Evolutionary conservation across 2,888 invertebrate genomes (phyloP).

Genomic region (Micoletzkya japonica): DNA sequence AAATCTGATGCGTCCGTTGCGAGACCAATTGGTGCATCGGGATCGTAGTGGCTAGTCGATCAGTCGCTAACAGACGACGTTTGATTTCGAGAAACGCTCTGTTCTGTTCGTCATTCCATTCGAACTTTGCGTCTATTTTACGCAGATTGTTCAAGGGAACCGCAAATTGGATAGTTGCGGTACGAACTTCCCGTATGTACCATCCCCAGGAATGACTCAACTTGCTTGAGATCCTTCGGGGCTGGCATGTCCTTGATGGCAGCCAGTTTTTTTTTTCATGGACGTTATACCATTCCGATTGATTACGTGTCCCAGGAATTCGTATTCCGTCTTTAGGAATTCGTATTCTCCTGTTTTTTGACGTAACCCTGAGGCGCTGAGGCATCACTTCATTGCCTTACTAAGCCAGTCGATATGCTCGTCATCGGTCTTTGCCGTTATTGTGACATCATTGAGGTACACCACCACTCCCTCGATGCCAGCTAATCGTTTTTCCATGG

Average conservation of each 20-base stretch:
- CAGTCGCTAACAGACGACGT: neutral
- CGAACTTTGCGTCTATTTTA: conserved; percentile 2
- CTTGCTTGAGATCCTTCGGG: conserved; percentile 47
- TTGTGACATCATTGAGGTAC: no score
- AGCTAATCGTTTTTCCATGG: no score
- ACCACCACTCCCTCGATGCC: no score
- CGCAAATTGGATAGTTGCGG: conserved; percentile 42
- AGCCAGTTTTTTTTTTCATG: conserved; percentile 40
- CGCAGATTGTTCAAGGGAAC: conserved; percentile 44
- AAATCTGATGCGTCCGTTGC: conserved; percentile 42
- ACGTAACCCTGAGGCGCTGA: no score
- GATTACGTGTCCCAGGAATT: no score
- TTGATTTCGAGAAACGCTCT: neutral
- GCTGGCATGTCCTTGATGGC: conserved; percentile 50
- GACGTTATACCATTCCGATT: conserved; percentile 43
- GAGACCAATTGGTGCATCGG: conserved; percentile 29
- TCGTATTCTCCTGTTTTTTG: no score
- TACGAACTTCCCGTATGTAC: conserved; percentile 55
- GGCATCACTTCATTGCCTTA: no score
- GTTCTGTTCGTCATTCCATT: neutral
- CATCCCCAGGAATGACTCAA: conserved; percentile 52
- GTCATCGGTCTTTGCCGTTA: no score
- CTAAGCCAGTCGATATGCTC: no score
- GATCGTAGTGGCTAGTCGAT: conserved; percentile 39
- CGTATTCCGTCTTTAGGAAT: no score